Base-by-base conservation (phyloP, 2,797 vertebrate species). In the Tamandua tetradactyla region DNA sequence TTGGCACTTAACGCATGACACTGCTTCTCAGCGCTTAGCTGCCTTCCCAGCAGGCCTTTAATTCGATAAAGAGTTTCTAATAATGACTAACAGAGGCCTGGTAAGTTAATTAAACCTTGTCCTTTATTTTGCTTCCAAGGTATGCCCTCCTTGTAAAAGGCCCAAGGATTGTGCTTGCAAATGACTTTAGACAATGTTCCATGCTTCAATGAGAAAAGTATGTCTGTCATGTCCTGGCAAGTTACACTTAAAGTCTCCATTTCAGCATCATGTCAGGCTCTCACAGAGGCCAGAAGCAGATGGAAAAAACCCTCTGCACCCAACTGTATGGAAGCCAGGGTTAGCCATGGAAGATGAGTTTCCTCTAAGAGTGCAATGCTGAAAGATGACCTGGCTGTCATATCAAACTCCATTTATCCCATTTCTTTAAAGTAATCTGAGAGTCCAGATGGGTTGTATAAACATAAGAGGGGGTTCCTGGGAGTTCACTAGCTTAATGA, bases 51-150 rank as follows among this genome's bases (percentile, higher is more conserved):
- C 98, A 98, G 98, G 98, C 96, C 97, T 98, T 98, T 98, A 98
- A 98, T 98, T 98, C 98, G 98, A 98, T 98, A 98, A 98, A 97
- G 97, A 98, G 96, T 95, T 96, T 94, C 98, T 98, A 98, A 98
- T 98, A 98, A 98, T 44, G 95, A 96, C 97, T 96, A 97, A 89
- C 95, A 97, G 97, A 98, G 98, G 97, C 96, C 97, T 91, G 15
- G 95, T 97, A 97, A 98, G 98, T 98, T 98, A 97, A 98, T 98
- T 98, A 98, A 98, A 97, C 90, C 79, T 79, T 95, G 96, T 96
- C 95, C 90, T 95, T 95, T 96, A 95, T 97, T 96, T 96, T 97
- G 90, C 87, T 98, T 98, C 98, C 97, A 98, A 98, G 97, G 97
- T 97, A 96, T 95, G 80, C 90, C 95, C 95, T 94, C 96, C 97